These are phyloP conservation scores for Schizaphis graminum DNA, from an alignment of 2,888 invertebrate species.

Conservation along the genomic window DNA sequence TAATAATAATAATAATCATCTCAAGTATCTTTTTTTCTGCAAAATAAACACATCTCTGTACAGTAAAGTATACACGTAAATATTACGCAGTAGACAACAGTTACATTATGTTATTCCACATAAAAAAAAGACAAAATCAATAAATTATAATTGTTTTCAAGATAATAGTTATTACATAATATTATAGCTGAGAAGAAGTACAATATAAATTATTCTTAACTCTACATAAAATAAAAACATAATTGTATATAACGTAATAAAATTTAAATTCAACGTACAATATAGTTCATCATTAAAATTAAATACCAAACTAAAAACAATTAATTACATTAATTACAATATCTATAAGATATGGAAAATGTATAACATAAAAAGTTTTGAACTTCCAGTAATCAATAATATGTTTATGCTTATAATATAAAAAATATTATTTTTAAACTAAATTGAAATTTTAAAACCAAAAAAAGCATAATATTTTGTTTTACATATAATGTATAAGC, in stretches of 20 bases:
- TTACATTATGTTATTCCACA: not conserved
- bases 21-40: not conserved
- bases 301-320: not conserved
- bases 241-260: not conserved
- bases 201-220: not conserved
- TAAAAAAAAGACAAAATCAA: not conserved
- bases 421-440: not conserved
- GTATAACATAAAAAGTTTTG: not conserved
- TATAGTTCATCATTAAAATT: not conserved
- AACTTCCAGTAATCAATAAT: not conserved
- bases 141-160: not conserved
- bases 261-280: not conserved
- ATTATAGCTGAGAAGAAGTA: not conserved
- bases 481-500: not conserved
- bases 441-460: not conserved
- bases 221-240: slow-evolving; percentile 6
- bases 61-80: not conserved
- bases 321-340: not conserved
- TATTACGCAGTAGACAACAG: not conserved
- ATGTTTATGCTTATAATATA: not conserved
- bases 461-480: not conserved
- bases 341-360: not conserved
- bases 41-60: not conserved
- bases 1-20: not conserved
- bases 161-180: not conserved